Base-by-base conservation (phyloP, 2,888 invertebrate genomes). In the Margaritifera margaritifera region DNA sequence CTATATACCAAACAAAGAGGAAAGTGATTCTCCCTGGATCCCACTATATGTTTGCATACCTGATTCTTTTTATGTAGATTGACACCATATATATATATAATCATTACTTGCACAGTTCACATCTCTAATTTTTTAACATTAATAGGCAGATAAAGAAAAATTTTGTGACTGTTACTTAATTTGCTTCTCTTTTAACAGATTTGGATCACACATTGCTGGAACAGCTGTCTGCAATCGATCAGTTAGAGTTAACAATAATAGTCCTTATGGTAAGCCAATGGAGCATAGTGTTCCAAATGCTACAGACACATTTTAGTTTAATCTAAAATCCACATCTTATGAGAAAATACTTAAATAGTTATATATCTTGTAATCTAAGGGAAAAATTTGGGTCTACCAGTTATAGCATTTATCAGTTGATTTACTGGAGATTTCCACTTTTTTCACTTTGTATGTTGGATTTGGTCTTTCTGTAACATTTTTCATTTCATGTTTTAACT, bases 171-270 rank as follows among this genome's bases (percentile, higher is more conserved):
- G 5, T 64, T 25, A 8, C 20, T 62, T 75, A 53, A 42, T 25
- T 11, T 42, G 8, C 31, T 42, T 22, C 19, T 50, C 50, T 42
- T 15, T 42, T 2, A 1, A 42, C 57, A 82, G 85, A 66, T 88
- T 87, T 83, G 89, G 89, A 18, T 87, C 86, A 22, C 86, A 86
- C 75, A 84, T 89, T 8, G 83, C 87, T 6, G 88, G 88, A 19
- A 81, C 81, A 4, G 72, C 77, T 6, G 71, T 86, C 22, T 75
- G 85, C 2, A 81, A 73, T 25, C 72, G 89, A 61, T 80, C 80
- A 20, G 80, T 89, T 80, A 79, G 86, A 66, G 82, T 89, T 42
- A 88, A 86, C 78, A 89, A 89, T 75, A 79, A 78, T 52, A 86
- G 87, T 75, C 88, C 88, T 6, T 78, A 74, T 78, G 89, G 89